These are phyloP conservation scores for Merops nubicus DNA, from an alignment of 2,113 vertebrate genomes.

Conservation along the genomic window DNA sequence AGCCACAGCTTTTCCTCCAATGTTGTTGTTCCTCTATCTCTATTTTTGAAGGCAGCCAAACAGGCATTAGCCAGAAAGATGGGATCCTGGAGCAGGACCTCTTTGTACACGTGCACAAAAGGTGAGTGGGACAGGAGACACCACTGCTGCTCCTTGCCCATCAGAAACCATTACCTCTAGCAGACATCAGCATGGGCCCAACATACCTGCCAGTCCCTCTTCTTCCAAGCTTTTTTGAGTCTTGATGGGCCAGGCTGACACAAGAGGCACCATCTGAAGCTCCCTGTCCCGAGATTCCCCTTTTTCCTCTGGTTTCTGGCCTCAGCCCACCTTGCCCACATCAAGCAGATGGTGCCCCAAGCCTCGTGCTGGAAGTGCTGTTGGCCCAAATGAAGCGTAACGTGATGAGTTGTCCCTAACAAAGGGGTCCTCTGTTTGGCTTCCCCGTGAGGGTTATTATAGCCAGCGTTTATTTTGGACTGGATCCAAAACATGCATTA, in stretches of 20 bases:
- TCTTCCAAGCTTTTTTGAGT: neutral
- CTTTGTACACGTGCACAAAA: neutral
- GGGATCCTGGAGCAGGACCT: neutral
- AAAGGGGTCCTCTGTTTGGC: constrained; percentile 61
- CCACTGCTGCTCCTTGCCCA: neutral
- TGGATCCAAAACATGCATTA: constrained; percentile 55
- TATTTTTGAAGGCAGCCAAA: neutral
- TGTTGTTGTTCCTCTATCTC: neutral
- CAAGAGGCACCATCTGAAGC: neutral
- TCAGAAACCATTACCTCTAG: neutral
- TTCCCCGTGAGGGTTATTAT: constrained; percentile 54
- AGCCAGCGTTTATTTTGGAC: constrained; percentile 52
- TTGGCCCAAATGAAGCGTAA: constrained; percentile 65
- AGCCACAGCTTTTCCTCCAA: neutral
- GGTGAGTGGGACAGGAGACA: neutral
- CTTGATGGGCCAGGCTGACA: neutral
- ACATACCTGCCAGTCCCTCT: neutral
- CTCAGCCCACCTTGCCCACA: constrained; percentile 58
- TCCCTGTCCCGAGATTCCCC: constrained; percentile 7
- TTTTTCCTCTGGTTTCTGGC: constrained; percentile 15
- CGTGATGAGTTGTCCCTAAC: neutral
- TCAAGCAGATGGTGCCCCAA: constrained; percentile 27
- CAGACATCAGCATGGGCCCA: neutral
- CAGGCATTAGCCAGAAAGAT: neutral
- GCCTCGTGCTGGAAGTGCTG: constrained; percentile 59